Conservation (phyloP, 2,888 invertebrate species). For the Stenotaenia linearis region DNA sequence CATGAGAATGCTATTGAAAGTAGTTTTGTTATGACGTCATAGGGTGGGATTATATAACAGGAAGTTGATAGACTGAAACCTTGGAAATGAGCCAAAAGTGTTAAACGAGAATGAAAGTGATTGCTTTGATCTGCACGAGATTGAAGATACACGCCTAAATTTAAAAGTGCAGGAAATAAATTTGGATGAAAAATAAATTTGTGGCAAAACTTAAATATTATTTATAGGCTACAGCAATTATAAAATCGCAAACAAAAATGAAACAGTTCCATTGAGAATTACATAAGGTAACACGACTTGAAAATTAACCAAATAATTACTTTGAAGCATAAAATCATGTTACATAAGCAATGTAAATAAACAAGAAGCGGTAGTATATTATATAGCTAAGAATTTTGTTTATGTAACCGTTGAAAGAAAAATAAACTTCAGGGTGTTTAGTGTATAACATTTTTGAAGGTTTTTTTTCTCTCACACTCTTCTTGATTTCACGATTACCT, state of each 20-base stretch:
- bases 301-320: constrained; percentile 3
- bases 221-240: too few species aligned
- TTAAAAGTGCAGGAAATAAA: not conserved
- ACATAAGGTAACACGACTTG: not conserved
- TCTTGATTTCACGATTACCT: too few species aligned
- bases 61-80: not conserved
- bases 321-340: not conserved
- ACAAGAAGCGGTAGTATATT: not conserved
- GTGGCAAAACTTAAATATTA: too few species aligned
- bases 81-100: constrained; percentile 4
- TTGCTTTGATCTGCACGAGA: not conserved
- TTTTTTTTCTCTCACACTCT: not conserved
- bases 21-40: not conserved
- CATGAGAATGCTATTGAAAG: constrained; percentile 10
- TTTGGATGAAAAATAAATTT: not conserved
- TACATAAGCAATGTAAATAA: constrained; percentile 1
- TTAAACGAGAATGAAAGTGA: not conserved
- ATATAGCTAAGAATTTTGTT: not conserved
- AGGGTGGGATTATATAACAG: constrained; percentile 19
- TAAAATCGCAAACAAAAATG: not conserved
- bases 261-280: not conserved
- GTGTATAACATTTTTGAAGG: not conserved
- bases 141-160: not conserved
- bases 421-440: not conserved
- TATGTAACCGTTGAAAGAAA: not conserved